phyloP scores from a whole-genome alignment of 2,797 vertebrate species.

The Rhinophrynus dorsalis region DNA sequence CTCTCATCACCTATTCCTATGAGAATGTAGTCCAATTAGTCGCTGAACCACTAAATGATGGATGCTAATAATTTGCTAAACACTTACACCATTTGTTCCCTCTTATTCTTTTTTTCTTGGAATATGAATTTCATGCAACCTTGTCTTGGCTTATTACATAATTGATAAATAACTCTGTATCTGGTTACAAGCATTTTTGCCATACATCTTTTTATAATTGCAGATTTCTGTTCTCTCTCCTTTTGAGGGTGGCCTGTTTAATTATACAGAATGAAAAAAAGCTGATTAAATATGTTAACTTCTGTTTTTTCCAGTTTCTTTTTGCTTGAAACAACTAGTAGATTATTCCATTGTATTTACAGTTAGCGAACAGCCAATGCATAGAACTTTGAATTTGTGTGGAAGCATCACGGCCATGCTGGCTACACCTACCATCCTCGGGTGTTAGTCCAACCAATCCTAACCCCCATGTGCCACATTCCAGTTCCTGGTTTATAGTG shows the following conservation, averaged over 20 bases:
- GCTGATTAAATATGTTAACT: too few relatives aligned
- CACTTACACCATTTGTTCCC: slow-evolving; percentile 13
- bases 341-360: too few relatives aligned
- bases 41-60: slow-evolving; percentile 19
- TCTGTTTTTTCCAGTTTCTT: too few relatives aligned
- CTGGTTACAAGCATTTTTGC: not conserved
- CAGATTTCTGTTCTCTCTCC: not conserved
- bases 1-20: not conserved
- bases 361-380: too few relatives aligned
- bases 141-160: slow-evolving; percentile 4
- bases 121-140: slow-evolving; percentile 1
- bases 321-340: too few relatives aligned
- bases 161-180: not conserved
- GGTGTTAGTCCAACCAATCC: too few relatives aligned
- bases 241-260: not conserved
- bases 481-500: too few relatives aligned
- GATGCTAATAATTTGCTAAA: slow-evolving; percentile 16
- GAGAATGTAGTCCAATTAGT: slow-evolving; percentile 1
- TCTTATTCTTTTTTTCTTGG: slow-evolving; percentile 18
- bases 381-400: too few relatives aligned
- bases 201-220: not conserved
- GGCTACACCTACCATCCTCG: too few relatives aligned
- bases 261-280: too few relatives aligned
- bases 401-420: too few relatives aligned
- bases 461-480: too few relatives aligned